Base-by-base conservation (phyloP, 2,797 vertebrate genomes). In the Carcharodon carcharias region DNA sequence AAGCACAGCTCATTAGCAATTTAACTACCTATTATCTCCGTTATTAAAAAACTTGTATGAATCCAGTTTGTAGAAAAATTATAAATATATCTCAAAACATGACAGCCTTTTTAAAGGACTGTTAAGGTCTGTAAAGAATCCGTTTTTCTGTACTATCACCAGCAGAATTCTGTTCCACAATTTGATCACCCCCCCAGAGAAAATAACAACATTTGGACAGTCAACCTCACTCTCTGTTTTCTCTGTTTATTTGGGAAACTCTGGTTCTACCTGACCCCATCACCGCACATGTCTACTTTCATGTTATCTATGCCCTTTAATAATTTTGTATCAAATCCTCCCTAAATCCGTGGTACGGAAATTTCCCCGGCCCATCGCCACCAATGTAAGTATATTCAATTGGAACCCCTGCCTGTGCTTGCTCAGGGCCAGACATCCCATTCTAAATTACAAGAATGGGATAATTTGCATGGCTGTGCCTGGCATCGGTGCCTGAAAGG, bases 141-240 rank as follows among this genome's bases (percentile, higher is more conserved):
- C 40, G n/a, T n/a, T 11, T 9, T 14, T 80, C 35, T 87, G 35
- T 28, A 89, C 31, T 35, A 61, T 91, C 5, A n/a, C n/a, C 1
- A 91, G 28, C 56, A 61, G 88, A 61, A 91, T 91, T 91, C 56
- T 61, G 56, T 61, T 91, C 56, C 88, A 91, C 31, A 91, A n/a
- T 28, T 91, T 11, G 31, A 58, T 35, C 26, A 31, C 28, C 8
- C 88, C 8, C 88, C 31, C 88, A 16, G 88, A 35, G 56, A n/a
- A 56, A 54, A n/a, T 56, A 61, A 31, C 56, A 91, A 31, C 31
- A 91, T 61, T 89, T 91, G 31, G 14, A 91, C 1, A 35, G 88
- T 28, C 56, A 91, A 91, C 4, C 11, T 31, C 88, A 58, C 56
- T 35, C 3, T 26, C 26, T 14, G 87, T 21, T 88, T 88, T 54